A percentile compares a stretch with the other conserved stretches of the same genome.
Evolutionary conservation across 2,113 vertebrate species (phyloP).

Genomic region (Xiphias gladius): DNA sequence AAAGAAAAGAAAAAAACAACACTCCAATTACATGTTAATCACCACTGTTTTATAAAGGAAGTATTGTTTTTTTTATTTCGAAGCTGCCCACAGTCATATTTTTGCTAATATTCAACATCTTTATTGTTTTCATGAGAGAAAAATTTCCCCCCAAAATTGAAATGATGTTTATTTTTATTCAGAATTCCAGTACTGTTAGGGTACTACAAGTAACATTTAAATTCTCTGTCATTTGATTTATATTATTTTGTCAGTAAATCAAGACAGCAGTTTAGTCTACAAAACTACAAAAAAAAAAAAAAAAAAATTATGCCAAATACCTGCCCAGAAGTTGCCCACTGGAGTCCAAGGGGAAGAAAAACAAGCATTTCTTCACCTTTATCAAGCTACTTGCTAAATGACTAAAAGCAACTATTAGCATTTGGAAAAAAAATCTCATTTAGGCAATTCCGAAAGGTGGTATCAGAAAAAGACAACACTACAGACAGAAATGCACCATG

Average conservation of each 20-base stretch:
- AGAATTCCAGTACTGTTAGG: not conserved
- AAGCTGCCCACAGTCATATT: too few species aligned
- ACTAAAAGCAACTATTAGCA: too few species aligned
- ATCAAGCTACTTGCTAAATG: too few species aligned
- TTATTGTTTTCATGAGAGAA: too few species aligned
- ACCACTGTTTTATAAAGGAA: not conserved
- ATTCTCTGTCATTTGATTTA: too few species aligned
- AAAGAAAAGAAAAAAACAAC: not conserved
- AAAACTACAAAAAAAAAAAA: not conserved
- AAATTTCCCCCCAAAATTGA: too few species aligned
- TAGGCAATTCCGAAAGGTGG: too few species aligned
- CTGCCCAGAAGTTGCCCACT: not conserved
- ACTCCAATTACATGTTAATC: not conserved
- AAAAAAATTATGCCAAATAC: not conserved
- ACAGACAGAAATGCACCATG: too few species aligned
- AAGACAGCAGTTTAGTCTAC: not conserved
- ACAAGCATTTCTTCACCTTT: not conserved
- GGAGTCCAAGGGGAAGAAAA: too few species aligned
- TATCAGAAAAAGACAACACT: not conserved
- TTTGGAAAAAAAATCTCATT: too few species aligned
- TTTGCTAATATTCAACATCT: too few species aligned
- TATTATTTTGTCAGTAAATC: not conserved
- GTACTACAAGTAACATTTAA: not conserved
- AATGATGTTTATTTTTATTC: too few species aligned
- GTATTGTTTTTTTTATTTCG: not conserved